Conservation (phyloP, 2,888 invertebrate species). For the Nomada hirtipes region DNA sequence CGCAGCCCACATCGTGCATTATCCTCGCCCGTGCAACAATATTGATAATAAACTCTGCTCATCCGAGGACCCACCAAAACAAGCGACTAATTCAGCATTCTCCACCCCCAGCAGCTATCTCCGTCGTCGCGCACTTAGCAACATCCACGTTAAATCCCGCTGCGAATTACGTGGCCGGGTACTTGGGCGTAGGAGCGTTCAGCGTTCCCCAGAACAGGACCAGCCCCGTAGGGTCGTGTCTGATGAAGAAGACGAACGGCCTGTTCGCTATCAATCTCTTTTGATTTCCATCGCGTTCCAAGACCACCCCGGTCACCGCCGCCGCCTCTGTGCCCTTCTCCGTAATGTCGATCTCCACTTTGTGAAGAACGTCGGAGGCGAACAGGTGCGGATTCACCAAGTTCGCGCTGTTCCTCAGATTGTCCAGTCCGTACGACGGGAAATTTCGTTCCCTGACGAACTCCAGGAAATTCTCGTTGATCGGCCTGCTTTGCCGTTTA, state of each 20-base stretch:
- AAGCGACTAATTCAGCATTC: not conserved
- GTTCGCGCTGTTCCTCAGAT: slow-evolving; percentile 78
- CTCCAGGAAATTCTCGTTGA: slow-evolving; percentile 73
- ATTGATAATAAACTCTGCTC: no score
- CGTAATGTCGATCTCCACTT: slow-evolving; percentile 88
- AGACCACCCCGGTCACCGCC: slow-evolving; percentile 87
- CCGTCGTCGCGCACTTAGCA: not conserved
- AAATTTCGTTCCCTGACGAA: slow-evolving; percentile 65
- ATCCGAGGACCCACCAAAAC: no score
- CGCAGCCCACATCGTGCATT: no score
- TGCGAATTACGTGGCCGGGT: slow-evolving; percentile 36
- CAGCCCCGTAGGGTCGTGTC: slow-evolving; percentile 88
- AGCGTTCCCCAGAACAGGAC: slow-evolving; percentile 90
- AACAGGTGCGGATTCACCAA: slow-evolving; percentile 87
- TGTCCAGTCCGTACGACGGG: slow-evolving; percentile 77
- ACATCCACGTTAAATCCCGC: not conserved
- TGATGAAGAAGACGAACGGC: slow-evolving; percentile 91
- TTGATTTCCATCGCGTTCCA: slow-evolving; percentile 86
- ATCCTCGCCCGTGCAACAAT: no score
- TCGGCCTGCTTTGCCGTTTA: slow-evolving; percentile 69
- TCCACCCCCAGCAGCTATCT: not conserved
- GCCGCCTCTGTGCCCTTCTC: slow-evolving; percentile 91
- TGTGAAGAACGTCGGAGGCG: slow-evolving; percentile 88
- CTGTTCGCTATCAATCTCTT: slow-evolving; percentile 86
- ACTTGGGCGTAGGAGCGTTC: slow-evolving; percentile 85